Evolutionary conservation across 2,888 invertebrate genomes (phyloP).

Genomic region (Halictus quadricinctus): DNA sequence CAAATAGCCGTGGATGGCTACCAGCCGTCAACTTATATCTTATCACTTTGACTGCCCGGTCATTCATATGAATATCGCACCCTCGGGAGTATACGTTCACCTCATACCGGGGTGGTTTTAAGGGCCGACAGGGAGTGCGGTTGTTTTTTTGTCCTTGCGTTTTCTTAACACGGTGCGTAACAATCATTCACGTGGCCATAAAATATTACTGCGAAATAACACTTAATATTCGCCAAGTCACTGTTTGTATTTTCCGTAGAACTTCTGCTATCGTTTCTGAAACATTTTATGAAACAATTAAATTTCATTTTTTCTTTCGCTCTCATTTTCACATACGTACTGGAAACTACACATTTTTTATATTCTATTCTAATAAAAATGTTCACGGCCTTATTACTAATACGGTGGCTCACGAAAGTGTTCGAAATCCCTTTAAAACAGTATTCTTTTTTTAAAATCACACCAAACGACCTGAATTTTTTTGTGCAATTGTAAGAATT

Average conservation of each 20-base stretch:
- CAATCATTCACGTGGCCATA: not conserved
- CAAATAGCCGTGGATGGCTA: slow-evolving; percentile 76
- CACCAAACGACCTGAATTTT: no score
- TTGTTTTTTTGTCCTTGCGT: slow-evolving; percentile 25
- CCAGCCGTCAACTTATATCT: slow-evolving; percentile 75
- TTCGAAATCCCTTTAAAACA: no score
- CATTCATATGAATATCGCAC: slow-evolving; percentile 72
- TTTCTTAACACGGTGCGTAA: not conserved
- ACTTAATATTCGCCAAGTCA: not conserved
- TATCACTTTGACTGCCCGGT: slow-evolving; percentile 74
- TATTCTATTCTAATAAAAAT: no score
- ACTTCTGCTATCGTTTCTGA: not conserved
- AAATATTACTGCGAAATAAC: not conserved
- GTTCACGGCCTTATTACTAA: no score
- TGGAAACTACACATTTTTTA: no score
- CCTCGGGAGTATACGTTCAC: slow-evolving; percentile 54
- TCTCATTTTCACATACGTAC: not conserved
- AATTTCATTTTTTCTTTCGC: not conserved
- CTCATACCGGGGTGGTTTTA: slow-evolving; percentile 38
- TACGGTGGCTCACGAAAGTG: no score
- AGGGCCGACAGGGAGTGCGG: slow-evolving; percentile 29
- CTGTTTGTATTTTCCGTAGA: not conserved
- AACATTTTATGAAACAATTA: not conserved
- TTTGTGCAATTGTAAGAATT: no score
- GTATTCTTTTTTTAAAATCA: no score